These are phyloP conservation scores for Podocnemis expansa DNA, from an alignment of 2,113 vertebrate species.

Conservation along the genomic window DNA sequence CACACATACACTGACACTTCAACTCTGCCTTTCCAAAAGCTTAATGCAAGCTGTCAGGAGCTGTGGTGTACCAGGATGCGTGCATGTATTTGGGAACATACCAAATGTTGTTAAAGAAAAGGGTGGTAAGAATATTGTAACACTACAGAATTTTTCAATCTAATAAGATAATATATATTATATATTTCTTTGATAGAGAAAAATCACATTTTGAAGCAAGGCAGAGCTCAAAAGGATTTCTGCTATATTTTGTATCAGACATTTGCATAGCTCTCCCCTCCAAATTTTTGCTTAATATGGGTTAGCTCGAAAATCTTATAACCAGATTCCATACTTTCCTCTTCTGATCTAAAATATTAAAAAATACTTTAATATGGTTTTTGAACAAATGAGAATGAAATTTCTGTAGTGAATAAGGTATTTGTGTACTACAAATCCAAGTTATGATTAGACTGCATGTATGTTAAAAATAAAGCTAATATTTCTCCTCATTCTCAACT, in stretches of 20 bases:
- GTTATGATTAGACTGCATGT: not conserved
- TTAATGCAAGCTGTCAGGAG: slow-evolving; percentile 73
- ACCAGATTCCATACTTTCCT: slow-evolving; percentile 60
- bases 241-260: not conserved
- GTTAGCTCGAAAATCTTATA: slow-evolving; percentile 56
- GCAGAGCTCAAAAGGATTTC: not conserved
- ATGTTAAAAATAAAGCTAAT: not conserved
- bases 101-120: slow-evolving; percentile 76
- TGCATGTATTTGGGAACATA: slow-evolving; percentile 79
- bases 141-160: not conserved
- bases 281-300: slow-evolving; percentile 19
- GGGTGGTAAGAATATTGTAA: slow-evolving; percentile 41
- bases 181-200: not conserved
- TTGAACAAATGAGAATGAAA: slow-evolving; percentile 12
- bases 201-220: not conserved
- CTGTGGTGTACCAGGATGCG: slow-evolving; percentile 75
- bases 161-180: slow-evolving; percentile 6
- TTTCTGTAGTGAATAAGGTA: not conserved
- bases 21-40: slow-evolving; percentile 72
- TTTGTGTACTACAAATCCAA: not conserved
- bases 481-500: not conserved
- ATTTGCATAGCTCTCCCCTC: slow-evolving; percentile 28
- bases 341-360: slow-evolving; percentile 51
- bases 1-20: slow-evolving; percentile 51
- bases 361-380: slow-evolving; percentile 7